Evolutionary conservation across 2,888 invertebrate genomes (phyloP), one percentile per base, ranked within the genome.

Genomic region (Stenodera caucasica): DNA sequence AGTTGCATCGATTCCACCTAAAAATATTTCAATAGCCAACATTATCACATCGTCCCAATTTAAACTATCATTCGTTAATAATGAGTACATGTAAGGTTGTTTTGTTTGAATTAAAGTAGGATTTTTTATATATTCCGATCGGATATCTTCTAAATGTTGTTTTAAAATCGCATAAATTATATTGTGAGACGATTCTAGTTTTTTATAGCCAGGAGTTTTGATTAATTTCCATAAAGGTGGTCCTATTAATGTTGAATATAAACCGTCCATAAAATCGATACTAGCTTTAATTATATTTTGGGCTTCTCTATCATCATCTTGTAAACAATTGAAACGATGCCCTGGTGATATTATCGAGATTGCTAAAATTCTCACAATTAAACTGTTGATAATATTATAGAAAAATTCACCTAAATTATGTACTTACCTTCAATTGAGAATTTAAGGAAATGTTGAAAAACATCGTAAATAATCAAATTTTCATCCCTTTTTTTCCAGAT

Each of bases 1-100:
- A 2, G 83, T 84, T 32, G 87, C 85, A 71, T 84, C 84, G 15
- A 86, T 81, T 9, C 86, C 86, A 64, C 84, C 86, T 40, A 83
- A 78, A 73, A 86, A 85, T 60, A 85, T 73, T 63, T 86, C 86
- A 57, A 84, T 75, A 5, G 82, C 77, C 53, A 86, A 77, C 72
- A 85, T 82, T 56, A 79, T 74, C 15, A 81, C 71, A 70, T 86
- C 86, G 15, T 81, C 76, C 55, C 77, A 70, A 29, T 73, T 70
- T 21, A 85, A 69, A 40, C 79, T 76, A 52, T 78, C 60, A 61
- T 81, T 80, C 21, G 74, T 74, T 40, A 84, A 75, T 26, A 82
- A 65, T 8, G 72, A 58, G 55, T 71, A 72, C 67, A 81, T 72
- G 56, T 78, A 78, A 5, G 79, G 78, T 23, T 81, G 72, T 50